A percentile compares a stretch with the other conserved stretches of the same genome.
These are phyloP conservation scores for Chloebia gouldiae DNA, from an alignment of 2,113 vertebrate species.

Conservation along the genomic window DNA sequence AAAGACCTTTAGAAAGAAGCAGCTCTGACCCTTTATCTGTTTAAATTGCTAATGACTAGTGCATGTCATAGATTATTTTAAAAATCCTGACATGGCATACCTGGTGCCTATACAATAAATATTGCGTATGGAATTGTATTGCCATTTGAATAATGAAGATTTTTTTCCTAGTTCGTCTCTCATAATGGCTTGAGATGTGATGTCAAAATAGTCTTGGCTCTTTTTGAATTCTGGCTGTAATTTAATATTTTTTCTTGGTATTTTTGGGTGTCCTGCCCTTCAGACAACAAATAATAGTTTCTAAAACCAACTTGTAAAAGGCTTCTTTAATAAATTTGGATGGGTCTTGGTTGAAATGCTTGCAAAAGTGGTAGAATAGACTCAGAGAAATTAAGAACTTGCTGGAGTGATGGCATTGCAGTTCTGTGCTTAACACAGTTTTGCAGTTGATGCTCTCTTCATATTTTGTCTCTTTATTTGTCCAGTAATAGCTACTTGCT, in stretches of 20 bases:
- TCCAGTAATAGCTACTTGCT: neutral
- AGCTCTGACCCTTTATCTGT: neutral
- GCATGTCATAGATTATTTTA: neutral
- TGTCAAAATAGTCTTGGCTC: neutral
- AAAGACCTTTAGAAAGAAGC: constrained; percentile 9
- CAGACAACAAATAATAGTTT: neutral
- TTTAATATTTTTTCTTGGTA: neutral
- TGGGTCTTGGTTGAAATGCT: neutral
- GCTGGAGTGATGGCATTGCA: neutral
- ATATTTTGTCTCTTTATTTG: neutral
- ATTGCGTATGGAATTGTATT: neutral
- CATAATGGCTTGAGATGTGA: accelerated
- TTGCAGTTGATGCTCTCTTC: neutral
- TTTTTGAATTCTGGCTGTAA: neutral
- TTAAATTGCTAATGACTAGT: neutral
- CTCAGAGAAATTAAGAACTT: neutral
- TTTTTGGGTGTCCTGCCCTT: neutral
- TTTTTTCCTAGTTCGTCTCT: neutral
- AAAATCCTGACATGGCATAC: neutral
- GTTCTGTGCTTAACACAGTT: neutral
- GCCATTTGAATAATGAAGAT: neutral
- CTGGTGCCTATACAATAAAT: neutral
- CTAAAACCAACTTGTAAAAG: neutral
- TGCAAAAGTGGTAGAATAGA: neutral
- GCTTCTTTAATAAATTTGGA: neutral